phyloP scores from a whole-genome alignment of 2,888 invertebrate genomes.

The Tupiocoris notatus region DNA sequence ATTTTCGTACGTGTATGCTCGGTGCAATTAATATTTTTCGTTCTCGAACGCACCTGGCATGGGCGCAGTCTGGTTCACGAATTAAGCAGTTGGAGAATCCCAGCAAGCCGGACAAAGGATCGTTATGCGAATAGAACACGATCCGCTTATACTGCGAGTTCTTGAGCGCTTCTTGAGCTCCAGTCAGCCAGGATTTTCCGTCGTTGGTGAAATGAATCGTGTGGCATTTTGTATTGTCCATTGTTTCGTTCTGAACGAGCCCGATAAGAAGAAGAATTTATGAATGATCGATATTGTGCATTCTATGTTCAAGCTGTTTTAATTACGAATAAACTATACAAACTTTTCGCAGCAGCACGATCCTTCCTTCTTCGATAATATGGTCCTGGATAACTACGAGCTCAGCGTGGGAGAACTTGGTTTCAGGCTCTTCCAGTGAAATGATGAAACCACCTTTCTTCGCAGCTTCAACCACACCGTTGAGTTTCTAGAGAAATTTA shows the following conservation, averaged over 20 bases:
- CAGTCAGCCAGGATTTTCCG: conserved; percentile 57
- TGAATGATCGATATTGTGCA: no score
- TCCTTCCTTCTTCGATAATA: conserved; percentile 28
- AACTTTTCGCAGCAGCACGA: conserved; percentile 32
- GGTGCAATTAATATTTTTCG: no score
- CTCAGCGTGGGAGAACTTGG: not conserved
- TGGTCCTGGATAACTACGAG: conserved; percentile 18
- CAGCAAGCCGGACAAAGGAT: conserved; percentile 72
- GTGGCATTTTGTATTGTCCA: conserved; percentile 1
- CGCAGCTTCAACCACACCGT: conserved; percentile 63
- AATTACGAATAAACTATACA: no score
- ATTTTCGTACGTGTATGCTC: no score
- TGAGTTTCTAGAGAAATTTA: conserved; percentile 54
- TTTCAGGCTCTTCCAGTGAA: conserved; percentile 62
- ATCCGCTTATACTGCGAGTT: conserved; percentile 59
- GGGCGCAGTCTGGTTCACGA: conserved; percentile 71
- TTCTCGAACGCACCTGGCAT: conserved; percentile 55
- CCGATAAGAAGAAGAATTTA: no score
- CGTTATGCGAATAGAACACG: conserved; percentile 67
- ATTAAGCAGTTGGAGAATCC: conserved; percentile 87
- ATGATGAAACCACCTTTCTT: conserved; percentile 70
- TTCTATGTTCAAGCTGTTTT: no score
- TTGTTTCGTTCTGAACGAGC: conserved; percentile 1
- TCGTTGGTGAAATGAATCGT: conserved; percentile 3
- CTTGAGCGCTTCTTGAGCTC: conserved; percentile 53